Base-by-base conservation (phyloP, 2,797 vertebrate species). In the Xenopus petersii region DNA sequence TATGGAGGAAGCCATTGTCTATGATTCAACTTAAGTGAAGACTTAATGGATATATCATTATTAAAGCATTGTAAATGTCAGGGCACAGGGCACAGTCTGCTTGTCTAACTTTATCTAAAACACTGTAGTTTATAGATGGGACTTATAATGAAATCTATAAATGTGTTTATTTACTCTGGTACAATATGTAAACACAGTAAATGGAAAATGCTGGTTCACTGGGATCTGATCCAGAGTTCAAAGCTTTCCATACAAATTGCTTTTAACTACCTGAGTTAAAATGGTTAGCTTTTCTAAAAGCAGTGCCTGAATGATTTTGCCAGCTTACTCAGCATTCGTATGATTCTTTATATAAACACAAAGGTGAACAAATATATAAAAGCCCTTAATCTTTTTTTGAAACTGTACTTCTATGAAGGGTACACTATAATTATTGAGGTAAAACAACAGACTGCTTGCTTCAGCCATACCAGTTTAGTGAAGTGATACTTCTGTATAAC, bases 201-300 rank as follows among this genome's bases (percentile, higher is more conserved):
- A 58, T 65, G 61, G 47, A 70, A 64, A 65, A 33, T 16, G 54
- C 65, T 71, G 12, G 47, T 49, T 71, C n/a, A 59, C 24, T 54
- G 54, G 65, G 26, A 71, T 60, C 26, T 47, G 47, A 59, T 76
- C 68, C 68, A 66, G 66, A 59, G 66, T 36, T 11, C 26, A 66
- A 61, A 24, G 46, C 46, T 76, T 66, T 59, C 42, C 30, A 60
- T 49, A 59, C 54, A 60, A 59, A 70, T 36, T 64, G 24, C 21
- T 30, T 70, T 47, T 59, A 64, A 49, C 67, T 36, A 58, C 33
- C 24, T 60, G 24, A 24, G 24, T 15, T 70, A 70, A 36, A 62
- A 30, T 9, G 26, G 46, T 71, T 17, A 12, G 3, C 16, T 56
- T 56, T 56, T 16, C 16, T 13, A 2, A 16, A 17, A 17, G 7